These are phyloP conservation scores for Thunnus thynnus DNA, from an alignment of 2,113 vertebrate species.

Conservation along the genomic window DNA sequence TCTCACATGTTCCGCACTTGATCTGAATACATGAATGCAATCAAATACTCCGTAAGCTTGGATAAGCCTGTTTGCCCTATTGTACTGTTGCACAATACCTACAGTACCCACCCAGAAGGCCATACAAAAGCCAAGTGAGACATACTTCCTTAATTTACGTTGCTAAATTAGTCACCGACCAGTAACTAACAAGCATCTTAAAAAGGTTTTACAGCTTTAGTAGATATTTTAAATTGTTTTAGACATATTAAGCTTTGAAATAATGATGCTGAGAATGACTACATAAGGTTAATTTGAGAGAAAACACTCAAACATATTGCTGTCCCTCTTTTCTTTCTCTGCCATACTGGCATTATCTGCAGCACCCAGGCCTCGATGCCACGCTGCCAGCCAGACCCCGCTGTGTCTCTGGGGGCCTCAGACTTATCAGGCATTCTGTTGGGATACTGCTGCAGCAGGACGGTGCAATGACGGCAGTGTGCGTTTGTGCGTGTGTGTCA, in stretches of 20 bases:
- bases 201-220: not conserved
- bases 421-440: conserved; percentile 70
- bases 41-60: not conserved
- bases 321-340: conserved; percentile 16
- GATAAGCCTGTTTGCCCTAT: not conserved
- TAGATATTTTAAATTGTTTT: not conserved
- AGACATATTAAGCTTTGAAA: not conserved
- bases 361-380: conserved; percentile 51
- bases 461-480: conserved; percentile 31
- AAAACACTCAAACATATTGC: conserved; percentile 25
- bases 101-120: not conserved
- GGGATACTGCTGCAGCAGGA: conserved; percentile 66
- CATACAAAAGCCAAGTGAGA: not conserved
- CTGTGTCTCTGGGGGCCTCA: conserved; percentile 57
- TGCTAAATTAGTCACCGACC: not conserved
- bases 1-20: too few relatives aligned
- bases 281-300: conserved; percentile 6
- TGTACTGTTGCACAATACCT: not conserved
- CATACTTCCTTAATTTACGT: not conserved
- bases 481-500: conserved; percentile 28
- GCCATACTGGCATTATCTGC: conserved; percentile 57
- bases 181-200: not conserved
- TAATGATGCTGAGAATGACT: not conserved
- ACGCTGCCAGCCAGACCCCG: conserved; percentile 50
- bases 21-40: not conserved